Percentiles rank a stretch among this genome's conserved stretches.
These are phyloP conservation scores for Diachrysia chrysitis DNA, from an alignment of 2,888 invertebrate species.

Conservation along the genomic window DNA sequence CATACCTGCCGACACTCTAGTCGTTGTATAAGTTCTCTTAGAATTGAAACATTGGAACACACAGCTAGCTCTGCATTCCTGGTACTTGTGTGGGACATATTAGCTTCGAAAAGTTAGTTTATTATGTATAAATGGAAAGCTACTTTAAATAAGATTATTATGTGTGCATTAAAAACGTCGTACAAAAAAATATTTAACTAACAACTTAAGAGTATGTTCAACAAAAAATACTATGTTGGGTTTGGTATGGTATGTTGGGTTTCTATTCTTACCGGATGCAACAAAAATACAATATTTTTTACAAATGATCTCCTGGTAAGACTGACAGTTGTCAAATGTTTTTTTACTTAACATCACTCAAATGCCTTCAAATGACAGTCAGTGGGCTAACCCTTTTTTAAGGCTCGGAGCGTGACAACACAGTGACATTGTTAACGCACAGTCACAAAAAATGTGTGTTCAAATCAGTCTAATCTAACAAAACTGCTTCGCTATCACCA, in stretches of 20 bases:
- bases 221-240: too few species aligned
- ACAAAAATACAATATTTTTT: neutral
- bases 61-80: constrained; percentile 27
- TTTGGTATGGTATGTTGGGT: too few species aligned
- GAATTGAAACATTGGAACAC: constrained; percentile 30
- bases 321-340: neutral
- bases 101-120: neutral
- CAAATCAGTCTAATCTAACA: neutral
- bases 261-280: too few species aligned
- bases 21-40: constrained; percentile 35
- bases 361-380: neutral
- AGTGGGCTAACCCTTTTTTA: neutral
- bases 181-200: too few species aligned
- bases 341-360: neutral
- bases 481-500: neutral
- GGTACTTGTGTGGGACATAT: constrained; percentile 16
- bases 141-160: too few species aligned
- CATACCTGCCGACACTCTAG: constrained; percentile 34
- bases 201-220: too few species aligned
- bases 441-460: neutral
- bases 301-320: neutral
- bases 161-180: too few species aligned
- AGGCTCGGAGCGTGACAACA: neutral
- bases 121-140: neutral
- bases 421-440: neutral